Conservation (phyloP, 2,797 vertebrate species). For the Sebastes kiyomatsui region DNA sequence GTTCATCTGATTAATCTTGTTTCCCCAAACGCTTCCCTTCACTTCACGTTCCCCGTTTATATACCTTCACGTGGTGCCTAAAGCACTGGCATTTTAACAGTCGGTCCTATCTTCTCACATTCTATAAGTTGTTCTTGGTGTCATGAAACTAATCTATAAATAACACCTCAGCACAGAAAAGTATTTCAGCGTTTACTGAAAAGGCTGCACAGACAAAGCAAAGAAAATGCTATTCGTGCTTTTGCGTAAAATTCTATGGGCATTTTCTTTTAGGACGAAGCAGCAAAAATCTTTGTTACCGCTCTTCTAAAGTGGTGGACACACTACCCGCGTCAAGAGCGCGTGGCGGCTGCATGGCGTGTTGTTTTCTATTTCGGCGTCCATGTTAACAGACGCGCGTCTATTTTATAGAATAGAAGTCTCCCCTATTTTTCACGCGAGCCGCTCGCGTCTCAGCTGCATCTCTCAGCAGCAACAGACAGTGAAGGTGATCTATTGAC, state of each 20-base stretch:
- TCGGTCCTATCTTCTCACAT: constrained; percentile 52
- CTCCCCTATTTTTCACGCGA: no score
- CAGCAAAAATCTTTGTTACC: no score
- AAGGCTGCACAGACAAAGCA: background rate
- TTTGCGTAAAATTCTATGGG: background rate
- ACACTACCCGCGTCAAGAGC: no score
- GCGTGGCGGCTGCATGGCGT: no score
- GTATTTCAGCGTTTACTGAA: background rate
- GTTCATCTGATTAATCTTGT: constrained; percentile 31
- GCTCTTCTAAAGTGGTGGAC: no score
- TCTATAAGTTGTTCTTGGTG: constrained; percentile 9
- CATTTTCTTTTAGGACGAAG: background rate
- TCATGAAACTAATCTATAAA: background rate
- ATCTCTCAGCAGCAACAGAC: no score
- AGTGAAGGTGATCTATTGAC: no score
- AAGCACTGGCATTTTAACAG: constrained; percentile 75
- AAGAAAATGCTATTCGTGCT: background rate
- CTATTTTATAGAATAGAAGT: no score
- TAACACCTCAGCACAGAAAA: background rate
- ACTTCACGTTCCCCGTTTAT: constrained; percentile 51
- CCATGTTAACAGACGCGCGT: no score
- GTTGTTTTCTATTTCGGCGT: no score
- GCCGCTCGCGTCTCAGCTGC: no score
- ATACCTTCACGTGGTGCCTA: constrained; percentile 46
- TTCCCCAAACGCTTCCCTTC: constrained; percentile 43